phyloP scores from a whole-genome alignment of 2,888 invertebrate genomes.

The Pyrrhosoma nymphula region DNA sequence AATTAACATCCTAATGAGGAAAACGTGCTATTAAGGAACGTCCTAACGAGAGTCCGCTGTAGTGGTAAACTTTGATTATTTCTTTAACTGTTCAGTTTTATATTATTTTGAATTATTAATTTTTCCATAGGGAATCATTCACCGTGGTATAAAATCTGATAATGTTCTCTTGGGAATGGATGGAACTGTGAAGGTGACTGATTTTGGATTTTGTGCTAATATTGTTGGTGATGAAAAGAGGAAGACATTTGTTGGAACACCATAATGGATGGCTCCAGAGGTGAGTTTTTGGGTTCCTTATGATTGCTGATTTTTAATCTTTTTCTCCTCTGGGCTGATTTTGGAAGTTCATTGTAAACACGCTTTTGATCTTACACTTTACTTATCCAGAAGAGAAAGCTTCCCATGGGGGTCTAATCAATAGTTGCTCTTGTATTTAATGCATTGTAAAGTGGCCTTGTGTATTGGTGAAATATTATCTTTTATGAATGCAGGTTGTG shows the following conservation, averaged over 20 bases:
- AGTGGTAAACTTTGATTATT: no score
- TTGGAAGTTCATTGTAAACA: no score
- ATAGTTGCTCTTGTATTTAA: neutral
- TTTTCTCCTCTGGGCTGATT: no score
- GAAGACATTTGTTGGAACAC: slow-evolving; percentile 99
- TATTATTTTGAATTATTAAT: neutral
- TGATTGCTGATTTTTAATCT: no score
- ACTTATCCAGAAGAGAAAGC: no score
- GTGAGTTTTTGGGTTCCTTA: slow-evolving; percentile 71
- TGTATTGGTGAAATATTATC: neutral
- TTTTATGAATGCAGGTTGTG: slow-evolving; percentile 81
- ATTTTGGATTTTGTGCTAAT: slow-evolving; percentile 99
- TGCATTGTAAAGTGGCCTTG: neutral
- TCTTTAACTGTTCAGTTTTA: no score
- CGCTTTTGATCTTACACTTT: no score
- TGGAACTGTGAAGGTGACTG: slow-evolving; percentile 94
- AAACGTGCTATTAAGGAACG: no score
- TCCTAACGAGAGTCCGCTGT: no score
- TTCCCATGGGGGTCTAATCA: no score
- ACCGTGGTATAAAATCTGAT: slow-evolving; percentile 98
- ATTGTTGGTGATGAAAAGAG: slow-evolving; percentile 95
- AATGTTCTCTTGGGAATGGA: slow-evolving; percentile 96
- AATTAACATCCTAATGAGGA: no score
- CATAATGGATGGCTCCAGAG: slow-evolving; percentile 99
- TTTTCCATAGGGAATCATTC: slow-evolving; percentile 86